Conservation (phyloP, 2,113 vertebrate species). For the Saccopteryx bilineata region DNA sequence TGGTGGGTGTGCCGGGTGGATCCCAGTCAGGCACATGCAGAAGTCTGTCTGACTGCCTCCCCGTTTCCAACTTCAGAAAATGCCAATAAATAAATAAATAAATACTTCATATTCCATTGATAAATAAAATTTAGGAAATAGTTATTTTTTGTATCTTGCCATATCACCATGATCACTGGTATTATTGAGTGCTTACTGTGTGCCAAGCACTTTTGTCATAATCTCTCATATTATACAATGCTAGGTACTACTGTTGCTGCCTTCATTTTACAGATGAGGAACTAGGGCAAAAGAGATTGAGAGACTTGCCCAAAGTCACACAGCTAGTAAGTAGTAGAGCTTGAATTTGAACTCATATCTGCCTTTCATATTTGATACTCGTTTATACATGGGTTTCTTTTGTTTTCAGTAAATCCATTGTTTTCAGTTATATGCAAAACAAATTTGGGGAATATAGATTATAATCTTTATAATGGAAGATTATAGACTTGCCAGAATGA, state of each 20-base stretch:
- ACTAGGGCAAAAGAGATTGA: neutral
- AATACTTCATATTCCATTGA: neutral
- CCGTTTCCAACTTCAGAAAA: no score
- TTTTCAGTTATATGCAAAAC: slow-evolving; percentile 41
- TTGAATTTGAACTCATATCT: slow-evolving; percentile 11
- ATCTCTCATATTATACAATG: neutral
- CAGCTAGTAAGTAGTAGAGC: neutral
- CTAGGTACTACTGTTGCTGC: neutral
- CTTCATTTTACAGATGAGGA: slow-evolving; percentile 49
- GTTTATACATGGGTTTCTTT: neutral
- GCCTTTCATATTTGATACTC: neutral
- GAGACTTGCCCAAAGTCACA: neutral
- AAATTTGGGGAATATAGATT: slow-evolving; percentile 30
- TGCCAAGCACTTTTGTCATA: neutral
- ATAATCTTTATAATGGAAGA: neutral
- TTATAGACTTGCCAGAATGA: slow-evolving; percentile 10
- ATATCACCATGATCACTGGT: neutral
- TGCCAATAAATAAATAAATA: no score
- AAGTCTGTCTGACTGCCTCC: no score
- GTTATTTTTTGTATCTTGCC: neutral
- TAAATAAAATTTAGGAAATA: slow-evolving; percentile 30
- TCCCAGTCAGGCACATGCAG: no score
- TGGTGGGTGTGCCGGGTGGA: no score
- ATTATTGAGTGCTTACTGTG: neutral
- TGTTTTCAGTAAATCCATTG: neutral